Evolutionary conservation across 2,888 invertebrate species (phyloP).

Genomic region (Mycogona germanica): DNA sequence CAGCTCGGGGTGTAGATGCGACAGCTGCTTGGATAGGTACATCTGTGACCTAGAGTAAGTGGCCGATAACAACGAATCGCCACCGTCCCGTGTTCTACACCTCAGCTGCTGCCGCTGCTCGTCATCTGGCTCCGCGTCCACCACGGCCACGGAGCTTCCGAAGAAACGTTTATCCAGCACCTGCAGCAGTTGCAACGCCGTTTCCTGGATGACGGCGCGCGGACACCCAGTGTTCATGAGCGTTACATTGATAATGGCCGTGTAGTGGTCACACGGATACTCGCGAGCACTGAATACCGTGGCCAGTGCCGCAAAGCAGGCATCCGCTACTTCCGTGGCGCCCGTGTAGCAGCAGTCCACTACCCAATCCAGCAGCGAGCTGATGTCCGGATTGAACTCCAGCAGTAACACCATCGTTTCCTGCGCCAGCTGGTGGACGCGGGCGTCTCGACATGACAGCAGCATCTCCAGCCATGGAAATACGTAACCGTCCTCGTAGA

Average conservation of each 20-base stretch:
- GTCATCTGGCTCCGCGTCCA: too few species aligned
- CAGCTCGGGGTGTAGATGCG: conserved; percentile 88
- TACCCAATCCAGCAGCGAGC: conserved; percentile 89
- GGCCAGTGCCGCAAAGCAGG: conserved; percentile 90
- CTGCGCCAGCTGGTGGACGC: conserved; percentile 72
- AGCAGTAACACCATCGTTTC: conserved; percentile 86
- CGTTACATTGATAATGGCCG: conserved; percentile 94
- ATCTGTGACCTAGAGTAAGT: conserved; percentile 88
- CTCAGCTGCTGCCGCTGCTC: conserved; percentile 2
- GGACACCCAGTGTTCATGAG: conserved; percentile 94
- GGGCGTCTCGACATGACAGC: conserved; percentile 62
- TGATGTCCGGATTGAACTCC: conserved; percentile 89
- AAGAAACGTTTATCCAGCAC: conserved; percentile 88
- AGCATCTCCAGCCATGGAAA: conserved; percentile 91
- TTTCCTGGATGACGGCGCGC: conserved; percentile 79
- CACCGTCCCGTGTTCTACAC: background rate
- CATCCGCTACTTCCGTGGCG: conserved; percentile 77
- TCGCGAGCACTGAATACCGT: conserved; percentile 94
- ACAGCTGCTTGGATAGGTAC: conserved; percentile 81
- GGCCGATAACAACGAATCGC: conserved; percentile 19
- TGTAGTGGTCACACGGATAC: conserved; percentile 95
- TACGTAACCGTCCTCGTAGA: conserved; percentile 78
- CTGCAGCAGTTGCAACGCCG: conserved; percentile 86
- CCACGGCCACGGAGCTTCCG: conserved; percentile 39
- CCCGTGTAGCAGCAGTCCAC: conserved; percentile 97